phyloP scores from a whole-genome alignment of 92 coral and sea anemone genomes.

The Isaurus tuberculatus region DNA sequence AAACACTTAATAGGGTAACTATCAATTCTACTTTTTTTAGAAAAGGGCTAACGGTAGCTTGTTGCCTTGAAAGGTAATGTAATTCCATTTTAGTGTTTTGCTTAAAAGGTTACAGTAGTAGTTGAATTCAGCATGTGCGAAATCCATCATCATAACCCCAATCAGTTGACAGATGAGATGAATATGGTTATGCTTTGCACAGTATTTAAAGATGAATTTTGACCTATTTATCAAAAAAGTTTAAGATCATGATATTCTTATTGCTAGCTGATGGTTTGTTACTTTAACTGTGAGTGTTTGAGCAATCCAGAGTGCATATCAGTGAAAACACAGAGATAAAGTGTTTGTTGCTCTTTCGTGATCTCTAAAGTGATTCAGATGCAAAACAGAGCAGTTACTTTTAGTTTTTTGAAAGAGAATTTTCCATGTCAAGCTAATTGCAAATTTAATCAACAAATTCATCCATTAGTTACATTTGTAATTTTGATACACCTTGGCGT shows the following conservation, averaged over 20 bases:
- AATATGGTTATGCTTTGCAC: not conserved
- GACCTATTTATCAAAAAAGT: not conserved
- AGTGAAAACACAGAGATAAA: not conserved
- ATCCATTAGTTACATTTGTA: not conserved
- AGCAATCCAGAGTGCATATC: not conserved
- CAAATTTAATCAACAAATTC: slow-evolving; percentile 23
- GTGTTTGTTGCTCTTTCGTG: not conserved
- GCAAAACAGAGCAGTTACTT: slow-evolving; percentile 16
- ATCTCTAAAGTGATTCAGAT: not conserved
- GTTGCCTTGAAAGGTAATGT: not conserved
- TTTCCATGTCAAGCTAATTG: slow-evolving; percentile 4
- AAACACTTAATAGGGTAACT: not conserved
- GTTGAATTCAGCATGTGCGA: not conserved
- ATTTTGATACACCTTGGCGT: slow-evolving; percentile 14
- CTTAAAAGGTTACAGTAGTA: not conserved
- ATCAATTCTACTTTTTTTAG: not conserved
- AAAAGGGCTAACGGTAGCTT: not conserved
- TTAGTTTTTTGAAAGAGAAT: not conserved
- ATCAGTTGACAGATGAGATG: not conserved
- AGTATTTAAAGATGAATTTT: not conserved
- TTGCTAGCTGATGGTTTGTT: not conserved
- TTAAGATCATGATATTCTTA: not conserved
- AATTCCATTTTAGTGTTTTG: not conserved
- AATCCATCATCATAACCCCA: not conserved
- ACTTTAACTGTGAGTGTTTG: not conserved